Evolutionary conservation across 2,797 vertebrate species (phyloP).

Genomic region (Halcyon smyrnensis): DNA sequence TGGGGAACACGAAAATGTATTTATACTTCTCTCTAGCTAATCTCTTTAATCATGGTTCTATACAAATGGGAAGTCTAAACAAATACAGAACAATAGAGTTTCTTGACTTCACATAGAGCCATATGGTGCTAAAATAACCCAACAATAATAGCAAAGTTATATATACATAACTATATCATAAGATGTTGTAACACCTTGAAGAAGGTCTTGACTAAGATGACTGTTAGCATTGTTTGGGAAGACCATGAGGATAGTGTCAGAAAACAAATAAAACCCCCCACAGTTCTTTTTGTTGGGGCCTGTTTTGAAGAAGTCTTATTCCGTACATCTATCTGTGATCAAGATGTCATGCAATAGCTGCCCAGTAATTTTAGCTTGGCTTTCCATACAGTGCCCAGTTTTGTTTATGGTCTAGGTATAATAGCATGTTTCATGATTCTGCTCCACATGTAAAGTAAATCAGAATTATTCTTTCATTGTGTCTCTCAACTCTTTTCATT

Average conservation of each 20-base stretch:
- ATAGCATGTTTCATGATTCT: not conserved
- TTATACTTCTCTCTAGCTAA: not conserved
- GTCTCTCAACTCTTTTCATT: not conserved
- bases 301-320: not conserved
- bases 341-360: not conserved
- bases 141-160: not conserved
- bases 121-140: not conserved
- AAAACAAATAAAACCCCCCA: fast-evolving
- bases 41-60: not conserved
- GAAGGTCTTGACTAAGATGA: not conserved
- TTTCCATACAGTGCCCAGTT: not conserved
- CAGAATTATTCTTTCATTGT: not conserved
- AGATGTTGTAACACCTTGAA: not conserved
- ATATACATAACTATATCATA: not conserved
- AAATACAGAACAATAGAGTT: not conserved
- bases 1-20: not conserved
- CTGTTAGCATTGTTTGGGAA: not conserved
- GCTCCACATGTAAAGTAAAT: not conserved
- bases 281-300: not conserved
- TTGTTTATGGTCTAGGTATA: not conserved
- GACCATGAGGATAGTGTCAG: not conserved
- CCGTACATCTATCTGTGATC: not conserved
- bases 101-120: not conserved
- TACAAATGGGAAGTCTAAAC: not conserved
- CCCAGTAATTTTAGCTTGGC: not conserved